These are phyloP conservation scores for Palythoa heliodiscus DNA, from an alignment of 92 coral and sea anemone genomes.

Conservation along the genomic window DNA sequence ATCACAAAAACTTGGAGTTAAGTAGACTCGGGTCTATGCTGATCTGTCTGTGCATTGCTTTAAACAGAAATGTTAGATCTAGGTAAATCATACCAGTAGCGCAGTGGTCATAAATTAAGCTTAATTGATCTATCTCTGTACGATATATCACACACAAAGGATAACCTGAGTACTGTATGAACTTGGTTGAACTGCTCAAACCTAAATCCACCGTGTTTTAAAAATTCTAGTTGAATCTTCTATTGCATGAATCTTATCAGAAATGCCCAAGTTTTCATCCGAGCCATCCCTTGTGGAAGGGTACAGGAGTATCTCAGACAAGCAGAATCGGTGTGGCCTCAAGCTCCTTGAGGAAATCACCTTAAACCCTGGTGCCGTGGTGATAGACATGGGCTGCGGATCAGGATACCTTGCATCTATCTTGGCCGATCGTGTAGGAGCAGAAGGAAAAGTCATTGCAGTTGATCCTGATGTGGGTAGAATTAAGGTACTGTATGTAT, in stretches of 20 bases:
- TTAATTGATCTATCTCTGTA: too few relatives aligned
- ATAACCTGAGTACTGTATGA: too few relatives aligned
- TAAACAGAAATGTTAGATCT: too few relatives aligned
- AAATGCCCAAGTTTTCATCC: slow-evolving; percentile 35
- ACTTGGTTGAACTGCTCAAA: too few relatives aligned
- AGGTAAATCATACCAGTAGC: too few relatives aligned
- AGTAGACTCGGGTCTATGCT: not conserved
- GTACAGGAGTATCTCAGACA: slow-evolving; percentile 16
- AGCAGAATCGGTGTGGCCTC: slow-evolving; percentile 31
- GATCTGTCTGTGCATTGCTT: too few relatives aligned
- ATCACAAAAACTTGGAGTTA: not conserved
- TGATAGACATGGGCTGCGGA: slow-evolving; percentile 39
- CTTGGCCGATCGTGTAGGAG: slow-evolving; percentile 30
- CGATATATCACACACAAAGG: too few relatives aligned
- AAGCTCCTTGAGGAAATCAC: slow-evolving; percentile 18
- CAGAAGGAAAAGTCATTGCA: slow-evolving; percentile 10
- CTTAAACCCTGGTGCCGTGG: not conserved
- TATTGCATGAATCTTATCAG: not conserved
- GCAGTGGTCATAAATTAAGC: too few relatives aligned
- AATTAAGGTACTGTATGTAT: not conserved
- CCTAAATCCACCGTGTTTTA: not conserved
- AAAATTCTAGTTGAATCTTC: not conserved
- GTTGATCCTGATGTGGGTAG: slow-evolving; percentile 43
- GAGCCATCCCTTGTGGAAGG: slow-evolving; percentile 13
- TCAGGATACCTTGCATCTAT: slow-evolving; percentile 33